phyloP scores from a whole-genome alignment of 2,888 invertebrate species.

The Drosophila subsilvestris region DNA sequence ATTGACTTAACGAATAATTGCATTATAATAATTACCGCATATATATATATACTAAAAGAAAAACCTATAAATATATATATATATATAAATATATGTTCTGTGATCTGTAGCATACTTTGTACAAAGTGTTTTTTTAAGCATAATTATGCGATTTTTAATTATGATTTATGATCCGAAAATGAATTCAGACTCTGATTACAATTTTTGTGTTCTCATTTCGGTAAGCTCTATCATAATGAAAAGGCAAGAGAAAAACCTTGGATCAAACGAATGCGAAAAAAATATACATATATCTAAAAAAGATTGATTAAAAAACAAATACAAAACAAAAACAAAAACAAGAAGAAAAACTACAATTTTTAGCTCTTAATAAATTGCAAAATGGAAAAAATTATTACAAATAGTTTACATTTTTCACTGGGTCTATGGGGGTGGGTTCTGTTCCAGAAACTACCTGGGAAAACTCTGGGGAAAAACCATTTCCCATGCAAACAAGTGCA shows the following conservation, averaged over 20 bases:
- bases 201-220: conserved; percentile 39
- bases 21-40: conserved; percentile 47
- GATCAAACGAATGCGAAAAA: conserved; percentile 39
- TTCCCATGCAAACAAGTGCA: conserved; percentile 79
- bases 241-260: conserved; percentile 34
- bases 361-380: conserved; percentile 67
- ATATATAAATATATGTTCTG: conserved; percentile 82
- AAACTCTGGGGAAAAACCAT: conserved; percentile 56
- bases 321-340: conserved; percentile 34
- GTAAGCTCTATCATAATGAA: conserved; percentile 33
- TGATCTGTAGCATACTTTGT: conserved; percentile 84
- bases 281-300: conserved; percentile 28
- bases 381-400: conserved; percentile 56
- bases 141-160: conserved; percentile 66
- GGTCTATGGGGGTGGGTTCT: neutral
- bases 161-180: conserved; percentile 42
- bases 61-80: conserved; percentile 53
- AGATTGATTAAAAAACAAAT: conserved; percentile 21
- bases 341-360: conserved; percentile 46
- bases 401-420: conserved; percentile 23
- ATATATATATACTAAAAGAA: conserved; percentile 32
- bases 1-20: conserved; percentile 52
- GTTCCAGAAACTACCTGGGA: conserved; percentile 2
- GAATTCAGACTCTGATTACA: conserved; percentile 26
- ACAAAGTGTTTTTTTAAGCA: conserved; percentile 82